Percentiles rank a stretch among this genome's conserved stretches.
These are phyloP conservation scores for Clarias platycephalus DNA, from an alignment of 2,797 vertebrate species.

Conservation along the genomic window DNA sequence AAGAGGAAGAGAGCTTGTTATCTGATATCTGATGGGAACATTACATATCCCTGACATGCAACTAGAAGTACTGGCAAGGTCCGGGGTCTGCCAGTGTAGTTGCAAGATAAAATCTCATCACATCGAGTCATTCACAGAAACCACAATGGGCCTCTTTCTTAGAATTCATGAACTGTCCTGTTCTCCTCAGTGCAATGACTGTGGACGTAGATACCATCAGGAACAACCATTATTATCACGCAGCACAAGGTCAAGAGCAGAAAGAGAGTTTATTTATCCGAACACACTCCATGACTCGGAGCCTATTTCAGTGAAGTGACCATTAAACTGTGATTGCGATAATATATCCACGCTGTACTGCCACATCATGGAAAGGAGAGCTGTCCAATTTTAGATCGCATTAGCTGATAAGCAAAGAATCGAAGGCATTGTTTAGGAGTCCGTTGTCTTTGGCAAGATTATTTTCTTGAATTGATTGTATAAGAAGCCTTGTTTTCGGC, in stretches of 20 bases:
- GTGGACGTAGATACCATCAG: constrained; percentile 53
- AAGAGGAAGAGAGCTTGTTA: constrained; percentile 35
- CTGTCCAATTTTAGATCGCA: constrained; percentile 54
- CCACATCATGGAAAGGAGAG: constrained; percentile 27
- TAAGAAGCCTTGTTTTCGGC: constrained; percentile 18
- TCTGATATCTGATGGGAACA: constrained; percentile 41
- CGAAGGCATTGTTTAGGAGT: constrained; percentile 34
- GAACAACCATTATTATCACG: constrained; percentile 50
- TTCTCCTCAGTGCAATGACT: constrained; percentile 24
- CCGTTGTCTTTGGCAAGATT: constrained; percentile 23
- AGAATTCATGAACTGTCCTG: constrained; percentile 47
- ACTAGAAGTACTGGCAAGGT: constrained; percentile 30
- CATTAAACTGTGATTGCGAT: constrained; percentile 43
- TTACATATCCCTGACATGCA: constrained; percentile 45
- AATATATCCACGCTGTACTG: constrained; percentile 34
- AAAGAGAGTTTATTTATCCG: constrained; percentile 43
- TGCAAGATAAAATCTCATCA: constrained; percentile 55
- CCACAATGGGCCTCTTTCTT: constrained; percentile 53
- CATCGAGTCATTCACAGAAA: constrained; percentile 50
- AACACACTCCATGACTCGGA: constrained; percentile 10
- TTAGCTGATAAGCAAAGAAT: constrained; percentile 50
- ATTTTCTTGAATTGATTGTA: constrained; percentile 43
- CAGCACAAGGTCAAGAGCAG: constrained; percentile 36
- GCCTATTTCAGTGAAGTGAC: constrained; percentile 42
- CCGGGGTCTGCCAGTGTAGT: constrained; percentile 11